These are phyloP conservation scores for Spermophilus dauricus DNA, from an alignment of 2,113 vertebrate genomes.

Conservation along the genomic window DNA sequence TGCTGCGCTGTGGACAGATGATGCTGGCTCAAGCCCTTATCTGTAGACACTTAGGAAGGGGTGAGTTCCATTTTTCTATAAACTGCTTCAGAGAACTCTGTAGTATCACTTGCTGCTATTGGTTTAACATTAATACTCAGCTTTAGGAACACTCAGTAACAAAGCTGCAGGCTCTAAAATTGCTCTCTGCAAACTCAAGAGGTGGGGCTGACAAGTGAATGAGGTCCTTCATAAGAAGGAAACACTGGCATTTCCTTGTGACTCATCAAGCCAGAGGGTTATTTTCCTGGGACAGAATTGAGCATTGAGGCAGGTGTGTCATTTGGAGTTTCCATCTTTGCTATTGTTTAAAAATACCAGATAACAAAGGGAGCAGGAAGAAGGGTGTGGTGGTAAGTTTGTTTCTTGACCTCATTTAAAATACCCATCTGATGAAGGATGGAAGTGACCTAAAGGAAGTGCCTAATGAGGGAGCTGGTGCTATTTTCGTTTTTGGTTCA, in stretches of 20 bases:
- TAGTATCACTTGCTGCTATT: not conserved
- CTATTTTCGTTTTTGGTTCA: conserved; percentile 62
- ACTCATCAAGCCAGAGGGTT: not conserved
- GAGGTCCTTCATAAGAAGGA: conserved; percentile 38
- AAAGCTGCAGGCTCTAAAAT: conserved; percentile 7
- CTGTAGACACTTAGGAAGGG: conserved; percentile 96
- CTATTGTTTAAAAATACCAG: conserved; percentile 60
- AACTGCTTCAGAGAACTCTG: not conserved
- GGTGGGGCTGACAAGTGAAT: not conserved
- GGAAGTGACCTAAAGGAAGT: conserved; percentile 69
- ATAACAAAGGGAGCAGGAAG: conserved; percentile 61
- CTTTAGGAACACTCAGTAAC: conserved; percentile 13
- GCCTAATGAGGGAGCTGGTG: not conserved
- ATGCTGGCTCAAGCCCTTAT: conserved; percentile 97
- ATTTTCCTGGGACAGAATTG: conserved; percentile 51
- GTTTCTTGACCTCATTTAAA: conserved; percentile 69
- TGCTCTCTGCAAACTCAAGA: conserved; percentile 4
- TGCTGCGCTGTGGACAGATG: conserved; percentile 99
- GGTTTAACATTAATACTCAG: not conserved
- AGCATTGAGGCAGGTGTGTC: conserved; percentile 51
- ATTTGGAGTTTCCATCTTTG: conserved; percentile 29
- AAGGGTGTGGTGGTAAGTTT: conserved; percentile 57
- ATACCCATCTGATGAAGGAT: conserved; percentile 21
- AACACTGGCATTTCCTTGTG: conserved; percentile 46
- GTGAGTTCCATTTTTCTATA: conserved; percentile 85